Percentiles rank a stretch among this genome's conserved stretches.
Conservation (phyloP, 2,797 vertebrate genomes). For the Alosa sapidissima region DNA sequence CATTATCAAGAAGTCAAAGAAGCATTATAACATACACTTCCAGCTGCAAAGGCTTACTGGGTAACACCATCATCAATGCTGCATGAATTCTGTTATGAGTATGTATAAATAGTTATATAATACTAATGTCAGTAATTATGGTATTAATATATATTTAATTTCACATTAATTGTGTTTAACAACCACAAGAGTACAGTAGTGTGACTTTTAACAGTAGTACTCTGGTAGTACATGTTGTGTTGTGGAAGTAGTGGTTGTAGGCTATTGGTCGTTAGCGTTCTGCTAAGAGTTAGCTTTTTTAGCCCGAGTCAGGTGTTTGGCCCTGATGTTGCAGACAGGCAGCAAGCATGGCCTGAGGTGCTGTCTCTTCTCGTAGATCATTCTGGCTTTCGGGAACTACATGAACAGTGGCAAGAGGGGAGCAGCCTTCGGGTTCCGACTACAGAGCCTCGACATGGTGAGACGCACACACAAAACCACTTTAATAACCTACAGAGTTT, state of each 20-base stretch:
- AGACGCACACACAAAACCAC: constrained; percentile 47
- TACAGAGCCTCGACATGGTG: constrained; percentile 92
- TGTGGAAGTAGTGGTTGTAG: neutral
- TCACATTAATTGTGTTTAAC: neutral
- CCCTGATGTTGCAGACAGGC: neutral
- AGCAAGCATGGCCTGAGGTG: neutral
- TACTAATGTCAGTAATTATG: no score
- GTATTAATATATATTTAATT: no score
- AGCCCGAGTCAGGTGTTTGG: neutral
- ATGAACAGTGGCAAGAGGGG: constrained; percentile 95
- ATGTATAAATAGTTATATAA: no score
- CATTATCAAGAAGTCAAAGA: no score
- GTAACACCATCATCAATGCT: no score
- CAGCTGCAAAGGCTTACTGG: no score
- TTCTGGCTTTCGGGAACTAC: constrained; percentile 95
- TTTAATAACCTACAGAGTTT: neutral
- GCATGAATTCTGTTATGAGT: no score
- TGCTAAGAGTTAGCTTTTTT: neutral
- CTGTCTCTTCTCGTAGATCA: constrained; percentile 70
- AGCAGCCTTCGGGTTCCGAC: constrained; percentile 89
- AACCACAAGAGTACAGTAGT: neutral
- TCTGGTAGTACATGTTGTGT: neutral
- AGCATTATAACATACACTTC: no score
- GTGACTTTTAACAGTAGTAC: no score
- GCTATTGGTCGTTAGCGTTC: neutral